A percentile compares a stretch with the other conserved stretches of the same genome.
Conservation (phyloP, 2,888 invertebrate species). For the Girardia tigrina region DNA sequence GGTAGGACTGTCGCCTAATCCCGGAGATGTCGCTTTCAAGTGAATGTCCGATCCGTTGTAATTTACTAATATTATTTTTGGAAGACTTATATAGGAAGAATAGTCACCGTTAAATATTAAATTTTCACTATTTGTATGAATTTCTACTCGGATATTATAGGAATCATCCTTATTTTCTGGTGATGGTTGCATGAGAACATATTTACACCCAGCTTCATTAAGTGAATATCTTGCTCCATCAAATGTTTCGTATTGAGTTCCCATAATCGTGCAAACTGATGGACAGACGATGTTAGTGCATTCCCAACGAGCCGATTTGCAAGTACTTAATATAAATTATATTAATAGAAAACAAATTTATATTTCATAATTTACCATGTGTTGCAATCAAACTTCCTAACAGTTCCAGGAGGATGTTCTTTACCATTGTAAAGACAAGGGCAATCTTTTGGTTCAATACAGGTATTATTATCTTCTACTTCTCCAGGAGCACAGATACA, state of each 20-base stretch:
- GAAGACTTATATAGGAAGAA: constrained; percentile 26
- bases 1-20: constrained; percentile 26
- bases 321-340: constrained; percentile 27
- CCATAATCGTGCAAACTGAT: constrained; percentile 41
- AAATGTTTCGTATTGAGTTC: constrained; percentile 43
- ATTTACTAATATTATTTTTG: constrained; percentile 26
- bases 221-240: constrained; percentile 40
- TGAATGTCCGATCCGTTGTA: background rate
- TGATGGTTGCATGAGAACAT: constrained; percentile 39
- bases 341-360: background rate
- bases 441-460: constrained; percentile 49
- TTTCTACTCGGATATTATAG: constrained; percentile 25
- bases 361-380: constrained; percentile 41
- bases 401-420: constrained; percentile 40
- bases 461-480: constrained; percentile 31
- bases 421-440: constrained; percentile 58
- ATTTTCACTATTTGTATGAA: constrained; percentile 28
- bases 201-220: constrained; percentile 38
- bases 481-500: constrained; percentile 32
- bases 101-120: background rate
- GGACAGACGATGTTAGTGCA: constrained; percentile 41
- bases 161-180: background rate
- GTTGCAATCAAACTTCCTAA: constrained; percentile 43
- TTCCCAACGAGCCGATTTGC: constrained; percentile 39
- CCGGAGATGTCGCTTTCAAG: constrained; percentile 26